phyloP scores from a whole-genome alignment of 2,888 invertebrate genomes.

The Arctia plantaginis region DNA sequence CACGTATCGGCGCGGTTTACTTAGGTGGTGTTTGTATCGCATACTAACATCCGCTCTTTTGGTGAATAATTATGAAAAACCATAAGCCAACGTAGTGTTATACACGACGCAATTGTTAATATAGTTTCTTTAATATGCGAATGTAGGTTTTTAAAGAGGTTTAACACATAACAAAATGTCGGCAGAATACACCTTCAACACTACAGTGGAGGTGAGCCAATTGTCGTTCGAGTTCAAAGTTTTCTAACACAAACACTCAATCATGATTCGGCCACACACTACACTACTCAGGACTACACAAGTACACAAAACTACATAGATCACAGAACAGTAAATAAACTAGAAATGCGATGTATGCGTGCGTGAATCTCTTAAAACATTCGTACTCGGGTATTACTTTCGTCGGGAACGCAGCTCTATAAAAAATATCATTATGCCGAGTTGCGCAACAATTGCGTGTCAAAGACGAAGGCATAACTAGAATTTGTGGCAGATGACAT shows the following conservation, averaged over 20 bases:
- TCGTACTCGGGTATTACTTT: too few species aligned
- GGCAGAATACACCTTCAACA: neutral
- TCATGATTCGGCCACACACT: neutral
- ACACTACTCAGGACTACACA: too few species aligned
- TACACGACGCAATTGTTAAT: neutral
- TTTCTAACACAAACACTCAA: neutral
- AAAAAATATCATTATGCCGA: too few species aligned
- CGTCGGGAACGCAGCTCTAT: too few species aligned
- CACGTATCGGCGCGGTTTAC: constrained; percentile 5
- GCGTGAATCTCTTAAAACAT: too few species aligned
- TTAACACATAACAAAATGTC: neutral
- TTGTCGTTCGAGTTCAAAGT: neutral
- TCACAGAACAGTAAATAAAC: too few species aligned
- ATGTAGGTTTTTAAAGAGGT: neutral
- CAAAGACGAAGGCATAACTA: too few species aligned
- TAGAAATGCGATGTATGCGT: too few species aligned
- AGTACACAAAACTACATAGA: too few species aligned
- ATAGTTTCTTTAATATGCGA: neutral
- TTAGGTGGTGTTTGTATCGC: neutral
- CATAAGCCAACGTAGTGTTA: neutral
- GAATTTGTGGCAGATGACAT: too few species aligned
- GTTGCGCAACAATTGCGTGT: too few species aligned
- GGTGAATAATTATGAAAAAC: constrained; percentile 5
- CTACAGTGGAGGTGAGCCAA: neutral
- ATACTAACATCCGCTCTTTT: constrained; percentile 6